A percentile compares a stretch with the other conserved stretches of the same genome.
Conservation (phyloP, 1,140 invertebrate genomes). For the Notospermus geniculatus region DNA sequence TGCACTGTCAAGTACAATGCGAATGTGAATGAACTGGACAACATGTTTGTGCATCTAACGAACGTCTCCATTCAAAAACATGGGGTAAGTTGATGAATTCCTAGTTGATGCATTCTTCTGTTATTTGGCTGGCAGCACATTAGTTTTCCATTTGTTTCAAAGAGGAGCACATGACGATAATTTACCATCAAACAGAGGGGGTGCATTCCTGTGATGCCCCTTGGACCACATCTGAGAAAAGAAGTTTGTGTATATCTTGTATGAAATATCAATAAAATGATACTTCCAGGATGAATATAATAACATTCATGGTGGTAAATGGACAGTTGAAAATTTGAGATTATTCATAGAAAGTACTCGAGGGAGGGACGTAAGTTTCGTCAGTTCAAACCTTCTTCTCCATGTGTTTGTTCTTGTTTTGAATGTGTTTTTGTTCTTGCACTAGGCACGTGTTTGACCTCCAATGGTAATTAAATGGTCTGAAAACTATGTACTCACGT, state of each 20-base stretch:
- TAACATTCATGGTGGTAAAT: conserved; percentile 89
- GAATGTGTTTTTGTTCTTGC: too few relatives aligned
- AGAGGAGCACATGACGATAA: too few relatives aligned
- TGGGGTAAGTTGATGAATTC: conserved; percentile 64
- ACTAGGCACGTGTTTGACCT: too few relatives aligned
- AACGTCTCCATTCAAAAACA: conserved; percentile 88
- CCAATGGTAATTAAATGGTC: too few relatives aligned
- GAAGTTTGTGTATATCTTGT: background rate
- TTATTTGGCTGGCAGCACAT: too few relatives aligned
- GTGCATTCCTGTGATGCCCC: too few relatives aligned
- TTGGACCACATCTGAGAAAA: too few relatives aligned
- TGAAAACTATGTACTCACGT: too few relatives aligned
- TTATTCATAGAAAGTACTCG: conserved; percentile 87
- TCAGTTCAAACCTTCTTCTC: conserved; percentile 51
- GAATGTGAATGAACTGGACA: conserved; percentile 67
- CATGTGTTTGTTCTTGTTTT: background rate
- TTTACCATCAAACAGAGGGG: too few relatives aligned
- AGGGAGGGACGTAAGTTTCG: conserved; percentile 78
- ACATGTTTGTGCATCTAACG: conserved; percentile 84
- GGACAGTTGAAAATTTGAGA: conserved; percentile 86
- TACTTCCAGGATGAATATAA: conserved; percentile 88
- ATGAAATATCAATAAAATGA: background rate
- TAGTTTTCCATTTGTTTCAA: too few relatives aligned
- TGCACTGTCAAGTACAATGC: conserved; percentile 75
- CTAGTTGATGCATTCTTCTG: too few relatives aligned